A percentile compares a stretch with the other conserved stretches of the same genome.
These are phyloP conservation scores for Rhinopomastus cyanomelas DNA, from an alignment of 2,113 vertebrate genomes.

Conservation along the genomic window DNA sequence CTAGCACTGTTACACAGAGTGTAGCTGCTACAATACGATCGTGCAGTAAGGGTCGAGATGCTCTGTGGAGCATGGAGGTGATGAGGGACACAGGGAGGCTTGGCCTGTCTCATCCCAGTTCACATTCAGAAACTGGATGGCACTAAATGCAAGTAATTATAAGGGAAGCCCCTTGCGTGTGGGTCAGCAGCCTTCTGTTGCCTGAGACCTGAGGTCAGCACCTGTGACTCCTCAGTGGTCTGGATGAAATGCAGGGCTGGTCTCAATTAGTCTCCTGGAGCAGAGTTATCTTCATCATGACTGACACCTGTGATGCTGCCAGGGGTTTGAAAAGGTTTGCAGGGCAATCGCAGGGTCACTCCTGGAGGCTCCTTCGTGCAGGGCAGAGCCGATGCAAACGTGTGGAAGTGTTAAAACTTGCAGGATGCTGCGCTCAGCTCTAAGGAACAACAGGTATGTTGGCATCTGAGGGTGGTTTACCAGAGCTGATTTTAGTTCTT, in stretches of 20 bases:
- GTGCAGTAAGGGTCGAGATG: neutral
- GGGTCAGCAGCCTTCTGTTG: neutral
- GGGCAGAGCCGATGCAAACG: neutral
- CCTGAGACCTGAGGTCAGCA: neutral
- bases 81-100: neutral
- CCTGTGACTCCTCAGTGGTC: neutral
- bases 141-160: neutral
- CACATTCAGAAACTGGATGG: neutral
- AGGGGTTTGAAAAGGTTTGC: neutral
- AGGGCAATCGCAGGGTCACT: fast-evolving
- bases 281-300: neutral
- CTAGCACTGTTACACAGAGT: fast-evolving
- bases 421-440: fast-evolving
- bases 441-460: neutral
- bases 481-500: neutral
- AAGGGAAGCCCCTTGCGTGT: neutral
- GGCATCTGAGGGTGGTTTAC: neutral
- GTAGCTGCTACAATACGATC: neutral
- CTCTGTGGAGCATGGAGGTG: neutral
- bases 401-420: fast-evolving
- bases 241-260: neutral
- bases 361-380: neutral
- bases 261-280: neutral
- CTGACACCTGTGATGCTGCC: neutral
- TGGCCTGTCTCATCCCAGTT: neutral